phyloP scores from a whole-genome alignment of 2,888 invertebrate species.

The Aricia artaxerxes region DNA sequence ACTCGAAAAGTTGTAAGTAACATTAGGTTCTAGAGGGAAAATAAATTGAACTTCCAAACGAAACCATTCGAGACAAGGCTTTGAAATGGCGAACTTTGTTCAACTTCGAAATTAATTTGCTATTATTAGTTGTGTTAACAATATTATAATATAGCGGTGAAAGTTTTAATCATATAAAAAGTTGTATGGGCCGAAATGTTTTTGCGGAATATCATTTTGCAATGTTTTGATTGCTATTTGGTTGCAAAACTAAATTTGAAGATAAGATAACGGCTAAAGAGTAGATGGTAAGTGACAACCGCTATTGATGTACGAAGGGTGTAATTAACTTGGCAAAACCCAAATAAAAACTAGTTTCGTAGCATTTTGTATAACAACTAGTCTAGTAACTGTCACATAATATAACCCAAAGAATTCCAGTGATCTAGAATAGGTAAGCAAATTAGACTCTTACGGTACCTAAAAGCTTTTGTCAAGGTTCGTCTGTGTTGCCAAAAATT shows the following conservation, averaged over 20 bases:
- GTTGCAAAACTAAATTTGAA: neutral
- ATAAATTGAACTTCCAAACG: constrained; percentile 34
- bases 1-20: constrained; percentile 34
- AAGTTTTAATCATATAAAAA: constrained; percentile 30
- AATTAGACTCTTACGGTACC: constrained; percentile 9
- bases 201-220: neutral
- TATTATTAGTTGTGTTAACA: constrained; percentile 33
- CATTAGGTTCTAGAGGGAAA: constrained; percentile 32
- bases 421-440: constrained; percentile 9
- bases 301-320: neutral
- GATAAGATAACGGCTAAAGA: too few species aligned
- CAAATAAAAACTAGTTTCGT: neutral
- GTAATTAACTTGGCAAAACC: neutral
- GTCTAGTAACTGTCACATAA: neutral
- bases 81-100: constrained; percentile 34
- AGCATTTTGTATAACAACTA: neutral
- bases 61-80: constrained; percentile 34
- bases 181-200: constrained; percentile 5
- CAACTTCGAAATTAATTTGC: constrained; percentile 33
- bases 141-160: constrained; percentile 20
- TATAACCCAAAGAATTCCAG: neutral
- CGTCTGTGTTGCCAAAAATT: constrained; percentile 7
- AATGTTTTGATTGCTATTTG: neutral
- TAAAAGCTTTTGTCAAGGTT: constrained; percentile 22
- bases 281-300: neutral